A percentile compares a stretch with the other conserved stretches of the same genome.
Conservation (phyloP, 2,888 invertebrate species). For the Synergus gifuensis region DNA sequence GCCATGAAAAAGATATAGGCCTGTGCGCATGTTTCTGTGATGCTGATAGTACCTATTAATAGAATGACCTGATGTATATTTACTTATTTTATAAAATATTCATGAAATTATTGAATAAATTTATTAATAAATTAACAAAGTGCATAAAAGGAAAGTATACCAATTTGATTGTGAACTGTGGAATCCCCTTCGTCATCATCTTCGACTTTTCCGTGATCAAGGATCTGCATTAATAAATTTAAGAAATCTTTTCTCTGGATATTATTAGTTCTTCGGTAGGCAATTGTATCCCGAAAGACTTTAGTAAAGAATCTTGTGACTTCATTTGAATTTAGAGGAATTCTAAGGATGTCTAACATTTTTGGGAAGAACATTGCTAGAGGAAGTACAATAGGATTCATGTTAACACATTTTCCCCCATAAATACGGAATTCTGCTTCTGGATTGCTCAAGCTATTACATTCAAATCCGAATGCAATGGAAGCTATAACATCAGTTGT, state of each 20-base stretch:
- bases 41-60: conserved; percentile 9
- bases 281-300: too few relatives aligned
- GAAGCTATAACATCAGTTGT: conserved; percentile 52
- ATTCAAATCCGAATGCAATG: conserved; percentile 50
- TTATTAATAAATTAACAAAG: too few relatives aligned
- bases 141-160: too few relatives aligned
- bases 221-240: too few relatives aligned
- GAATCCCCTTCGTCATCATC: too few relatives aligned
- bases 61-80: too few relatives aligned
- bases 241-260: too few relatives aligned
- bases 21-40: conserved; percentile 76
- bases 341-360: conserved; percentile 42
- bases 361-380: conserved; percentile 45
- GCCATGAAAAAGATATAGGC: conserved; percentile 77
- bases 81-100: too few relatives aligned
- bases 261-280: too few relatives aligned
- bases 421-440: conserved; percentile 43
- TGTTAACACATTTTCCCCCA: conserved; percentile 45
- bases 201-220: too few relatives aligned
- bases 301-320: conserved; percentile 62
- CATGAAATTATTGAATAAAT: too few relatives aligned
- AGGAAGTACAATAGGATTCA: background rate
- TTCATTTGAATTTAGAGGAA: conserved; percentile 29
- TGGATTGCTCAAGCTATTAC: conserved; percentile 47
- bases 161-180: too few relatives aligned